Percentiles rank a stretch among this genome's conserved stretches.
Conservation (phyloP, 1,140 invertebrate genomes). For the Zelostemma sp. region DNA sequence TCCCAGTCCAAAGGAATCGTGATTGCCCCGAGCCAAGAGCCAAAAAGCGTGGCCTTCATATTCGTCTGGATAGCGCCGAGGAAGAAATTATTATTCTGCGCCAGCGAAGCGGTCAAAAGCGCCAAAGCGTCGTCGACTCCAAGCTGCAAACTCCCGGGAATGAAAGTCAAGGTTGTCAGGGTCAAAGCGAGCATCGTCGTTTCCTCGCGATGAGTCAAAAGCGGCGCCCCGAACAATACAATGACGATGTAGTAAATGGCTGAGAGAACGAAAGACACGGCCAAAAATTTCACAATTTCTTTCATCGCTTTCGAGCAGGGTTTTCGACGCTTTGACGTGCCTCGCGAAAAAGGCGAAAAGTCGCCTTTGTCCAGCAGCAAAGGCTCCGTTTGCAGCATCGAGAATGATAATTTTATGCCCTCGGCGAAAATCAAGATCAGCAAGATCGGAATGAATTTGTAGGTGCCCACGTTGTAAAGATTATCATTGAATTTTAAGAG, state of each 20-base stretch:
- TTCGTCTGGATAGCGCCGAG: constrained; percentile 73
- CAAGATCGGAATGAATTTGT: constrained; percentile 62
- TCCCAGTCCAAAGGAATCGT: constrained; percentile 95
- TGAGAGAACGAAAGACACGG: constrained; percentile 52
- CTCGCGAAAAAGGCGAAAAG: no score
- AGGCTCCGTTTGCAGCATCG: constrained; percentile 51
- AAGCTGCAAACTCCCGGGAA: constrained; percentile 75
- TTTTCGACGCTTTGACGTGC: constrained; percentile 48
- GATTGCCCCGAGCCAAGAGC: constrained; percentile 89
- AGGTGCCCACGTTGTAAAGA: constrained; percentile 62
- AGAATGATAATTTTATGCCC: constrained; percentile 59
- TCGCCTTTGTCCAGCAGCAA: constrained; percentile 43
- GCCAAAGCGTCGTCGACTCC: constrained; percentile 73
- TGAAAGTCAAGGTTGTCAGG: constrained; percentile 76
- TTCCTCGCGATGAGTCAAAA: constrained; percentile 76
- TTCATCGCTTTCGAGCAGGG: constrained; percentile 47
- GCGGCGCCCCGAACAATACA: constrained; percentile 82
- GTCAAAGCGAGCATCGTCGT: constrained; percentile 80
- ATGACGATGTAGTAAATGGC: constrained; percentile 74
- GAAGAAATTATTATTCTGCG: constrained; percentile 68
- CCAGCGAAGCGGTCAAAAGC: constrained; percentile 70
- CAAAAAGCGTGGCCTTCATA: constrained; percentile 77
- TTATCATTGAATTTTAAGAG: constrained; percentile 61
- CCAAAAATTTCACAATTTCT: constrained; percentile 60
- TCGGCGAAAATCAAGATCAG: constrained; percentile 63